These are phyloP conservation scores for Bugula neritina DNA, from an alignment of 2,888 invertebrate genomes.

Conservation along the genomic window DNA sequence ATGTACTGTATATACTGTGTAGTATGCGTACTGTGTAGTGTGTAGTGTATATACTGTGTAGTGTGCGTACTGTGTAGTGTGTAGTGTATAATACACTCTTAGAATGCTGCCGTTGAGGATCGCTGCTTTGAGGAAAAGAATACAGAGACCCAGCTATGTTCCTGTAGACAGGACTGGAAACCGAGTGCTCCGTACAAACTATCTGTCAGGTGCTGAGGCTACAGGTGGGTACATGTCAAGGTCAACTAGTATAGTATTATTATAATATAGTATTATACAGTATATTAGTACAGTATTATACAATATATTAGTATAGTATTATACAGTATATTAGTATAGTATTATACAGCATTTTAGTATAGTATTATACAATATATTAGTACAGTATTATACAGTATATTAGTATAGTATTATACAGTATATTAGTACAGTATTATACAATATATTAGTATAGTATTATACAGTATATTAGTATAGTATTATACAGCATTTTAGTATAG, in stretches of 20 bases:
- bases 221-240: neutral
- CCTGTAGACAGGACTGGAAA: neutral
- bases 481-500: no score
- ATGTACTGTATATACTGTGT: no score
- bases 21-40: no score
- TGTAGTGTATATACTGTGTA: no score
- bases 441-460: no score
- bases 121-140: neutral
- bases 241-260: no score
- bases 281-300: neutral
- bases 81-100: no score
- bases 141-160: constrained; percentile 21
- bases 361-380: no score
- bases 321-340: no score
- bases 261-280: neutral
- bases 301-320: neutral
- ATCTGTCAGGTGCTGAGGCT: neutral
- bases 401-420: neutral
- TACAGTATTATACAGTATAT: neutral
- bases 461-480: no score
- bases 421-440: neutral
- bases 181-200: neutral
- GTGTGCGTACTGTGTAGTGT: no score
- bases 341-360: no score
- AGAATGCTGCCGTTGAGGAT: constrained; percentile 7